Evolutionary conservation across 2,797 vertebrate genomes (phyloP).

Genomic region (Clarias pachynema): DNA sequence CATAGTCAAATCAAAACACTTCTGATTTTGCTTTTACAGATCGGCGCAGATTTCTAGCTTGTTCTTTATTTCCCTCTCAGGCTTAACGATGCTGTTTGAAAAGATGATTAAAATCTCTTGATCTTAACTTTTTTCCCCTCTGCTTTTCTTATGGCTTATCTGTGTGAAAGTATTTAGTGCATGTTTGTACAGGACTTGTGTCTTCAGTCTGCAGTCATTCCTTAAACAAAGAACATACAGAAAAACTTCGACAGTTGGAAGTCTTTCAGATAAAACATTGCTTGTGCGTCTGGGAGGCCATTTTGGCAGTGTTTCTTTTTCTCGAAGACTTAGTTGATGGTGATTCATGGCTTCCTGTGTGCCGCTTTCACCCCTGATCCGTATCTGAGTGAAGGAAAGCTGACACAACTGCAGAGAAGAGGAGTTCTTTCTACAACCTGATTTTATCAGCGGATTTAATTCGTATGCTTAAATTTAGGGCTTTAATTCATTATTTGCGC

Average conservation of each 20-base stretch:
- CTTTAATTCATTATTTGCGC: neutral
- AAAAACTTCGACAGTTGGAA: slow-evolving; percentile 33
- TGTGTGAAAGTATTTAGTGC: neutral
- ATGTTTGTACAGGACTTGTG: slow-evolving; percentile 13
- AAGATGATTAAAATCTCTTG: neutral
- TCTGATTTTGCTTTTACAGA: neutral
- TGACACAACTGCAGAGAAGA: slow-evolving; percentile 26
- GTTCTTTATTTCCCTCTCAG: neutral
- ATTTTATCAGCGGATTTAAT: slow-evolving; percentile 25
- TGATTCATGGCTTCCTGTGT: slow-evolving; percentile 58
- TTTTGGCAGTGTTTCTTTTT: slow-evolving; percentile 39
- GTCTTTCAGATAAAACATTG: slow-evolving; percentile 45
- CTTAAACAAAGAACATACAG: slow-evolving; percentile 16
- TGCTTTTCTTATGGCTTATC: neutral
- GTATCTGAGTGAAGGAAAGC: slow-evolving; percentile 37
- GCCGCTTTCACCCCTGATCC: slow-evolving; percentile 40
- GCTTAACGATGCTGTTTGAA: neutral
- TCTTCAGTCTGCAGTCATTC: slow-evolving; percentile 10
- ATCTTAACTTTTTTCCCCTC: neutral
- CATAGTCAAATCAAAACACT: neutral
- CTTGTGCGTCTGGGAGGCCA: slow-evolving; percentile 37
- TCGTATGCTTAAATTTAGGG: neutral
- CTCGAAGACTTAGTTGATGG: slow-evolving; percentile 24
- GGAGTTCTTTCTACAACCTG: slow-evolving; percentile 11
- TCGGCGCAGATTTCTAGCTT: neutral